These are phyloP conservation scores for Blastomussa wellsi DNA, from an alignment of 92 coral and sea anemone genomes.

Conservation along the genomic window DNA sequence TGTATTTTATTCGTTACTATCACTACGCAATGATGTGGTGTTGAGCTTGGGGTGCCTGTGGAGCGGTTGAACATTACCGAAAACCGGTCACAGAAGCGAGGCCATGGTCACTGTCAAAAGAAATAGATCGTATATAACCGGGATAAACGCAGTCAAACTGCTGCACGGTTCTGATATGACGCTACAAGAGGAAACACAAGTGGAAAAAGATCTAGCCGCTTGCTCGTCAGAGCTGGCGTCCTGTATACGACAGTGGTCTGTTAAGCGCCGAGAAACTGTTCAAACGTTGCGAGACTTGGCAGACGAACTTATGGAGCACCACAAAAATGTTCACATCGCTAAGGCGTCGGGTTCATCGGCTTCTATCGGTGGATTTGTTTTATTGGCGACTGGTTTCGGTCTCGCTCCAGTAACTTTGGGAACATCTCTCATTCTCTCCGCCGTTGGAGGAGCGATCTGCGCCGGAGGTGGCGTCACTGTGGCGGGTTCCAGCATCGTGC, in stretches of 20 bases:
- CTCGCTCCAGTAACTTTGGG: conserved; percentile 48
- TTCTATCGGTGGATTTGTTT: conserved; percentile 34
- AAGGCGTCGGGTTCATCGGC: conserved; percentile 41
- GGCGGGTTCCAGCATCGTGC: conserved; percentile 31
- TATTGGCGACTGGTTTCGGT: conserved; percentile 42
- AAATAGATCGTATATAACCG: no score
- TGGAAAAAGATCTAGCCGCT: neutral
- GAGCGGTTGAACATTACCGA: neutral
- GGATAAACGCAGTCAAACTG: neutral
- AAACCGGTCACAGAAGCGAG: neutral
- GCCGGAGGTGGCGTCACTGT: conserved; percentile 48
- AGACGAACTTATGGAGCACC: conserved; percentile 15
- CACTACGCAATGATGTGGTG: no score
- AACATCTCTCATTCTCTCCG: conserved; percentile 45
- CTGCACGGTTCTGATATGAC: neutral
- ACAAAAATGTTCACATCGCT: conserved; percentile 37
- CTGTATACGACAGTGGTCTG: conserved; percentile 6
- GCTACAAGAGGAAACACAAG: neutral
- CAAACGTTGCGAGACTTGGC: conserved; percentile 20
- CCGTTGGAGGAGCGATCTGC: conserved; percentile 45
- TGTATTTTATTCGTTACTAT: no score
- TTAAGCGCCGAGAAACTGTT: neutral
- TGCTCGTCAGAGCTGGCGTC: neutral
- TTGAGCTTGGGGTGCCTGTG: neutral
- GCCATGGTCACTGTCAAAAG: neutral